Percentiles rank a stretch among this genome's conserved stretches.
Conservation (phyloP, 1,140 invertebrate genomes). For the Ooceraea biroi region DNA sequence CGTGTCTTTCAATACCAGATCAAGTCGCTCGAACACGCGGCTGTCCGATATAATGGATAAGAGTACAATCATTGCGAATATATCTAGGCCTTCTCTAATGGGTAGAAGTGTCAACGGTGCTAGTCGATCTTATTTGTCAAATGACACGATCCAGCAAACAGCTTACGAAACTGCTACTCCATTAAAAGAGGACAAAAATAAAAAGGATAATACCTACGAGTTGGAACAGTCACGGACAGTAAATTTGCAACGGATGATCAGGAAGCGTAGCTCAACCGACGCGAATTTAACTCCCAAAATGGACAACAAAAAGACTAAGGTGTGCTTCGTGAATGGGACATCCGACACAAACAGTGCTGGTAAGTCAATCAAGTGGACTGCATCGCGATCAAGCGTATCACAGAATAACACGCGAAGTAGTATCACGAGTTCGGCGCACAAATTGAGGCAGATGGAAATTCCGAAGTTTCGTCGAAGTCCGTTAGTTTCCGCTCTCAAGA, state of each 20-base stretch:
- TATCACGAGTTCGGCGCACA: background rate
- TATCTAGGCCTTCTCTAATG: slow-evolving; percentile 40
- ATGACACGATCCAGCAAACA: background rate
- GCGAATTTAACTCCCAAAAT: slow-evolving; percentile 40
- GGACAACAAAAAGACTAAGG: slow-evolving; percentile 66
- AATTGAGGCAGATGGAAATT: background rate
- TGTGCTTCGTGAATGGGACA: slow-evolving; percentile 71
- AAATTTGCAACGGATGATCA: slow-evolving; percentile 52
- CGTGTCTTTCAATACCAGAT: background rate
- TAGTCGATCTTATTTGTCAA: background rate
- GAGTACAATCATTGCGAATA: slow-evolving; percentile 56
- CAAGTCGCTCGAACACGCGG: background rate
- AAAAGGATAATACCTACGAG: slow-evolving; percentile 77
- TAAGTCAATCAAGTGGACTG: background rate
- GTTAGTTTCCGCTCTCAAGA: background rate
- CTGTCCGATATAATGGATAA: background rate
- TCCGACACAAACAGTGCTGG: background rate
- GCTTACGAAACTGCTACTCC: slow-evolving; percentile 12
- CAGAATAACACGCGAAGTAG: background rate
- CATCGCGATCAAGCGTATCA: background rate
- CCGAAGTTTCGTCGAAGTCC: background rate
- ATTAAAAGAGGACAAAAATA: slow-evolving; percentile 10
- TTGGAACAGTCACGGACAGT: slow-evolving; percentile 74
- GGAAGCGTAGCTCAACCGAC: slow-evolving; percentile 40
- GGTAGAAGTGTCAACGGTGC: slow-evolving; percentile 42